Percentiles rank a stretch among this genome's conserved stretches.
These are phyloP conservation scores for Prunella strophiata DNA, from an alignment of 2,797 vertebrate genomes.

Conservation along the genomic window DNA sequence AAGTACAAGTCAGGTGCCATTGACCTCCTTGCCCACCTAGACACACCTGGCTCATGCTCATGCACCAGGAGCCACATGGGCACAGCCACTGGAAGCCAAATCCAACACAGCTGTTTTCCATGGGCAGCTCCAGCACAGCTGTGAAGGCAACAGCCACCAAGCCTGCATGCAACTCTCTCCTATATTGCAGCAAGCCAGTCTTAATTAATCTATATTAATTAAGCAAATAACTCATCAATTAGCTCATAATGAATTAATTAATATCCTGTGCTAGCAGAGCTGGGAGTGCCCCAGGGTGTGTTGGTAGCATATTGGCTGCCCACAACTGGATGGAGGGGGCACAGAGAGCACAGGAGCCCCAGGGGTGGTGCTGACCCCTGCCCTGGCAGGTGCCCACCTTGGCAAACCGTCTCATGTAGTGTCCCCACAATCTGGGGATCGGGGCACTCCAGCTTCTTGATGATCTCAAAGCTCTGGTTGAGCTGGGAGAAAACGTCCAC, in stretches of 20 bases:
- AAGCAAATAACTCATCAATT: neutral
- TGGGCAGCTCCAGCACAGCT: neutral
- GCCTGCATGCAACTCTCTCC: neutral
- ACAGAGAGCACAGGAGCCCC: neutral
- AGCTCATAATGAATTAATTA: neutral
- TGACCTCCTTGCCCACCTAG: neutral
- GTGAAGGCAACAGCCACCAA: neutral
- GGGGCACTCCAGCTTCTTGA: conserved; percentile 96
- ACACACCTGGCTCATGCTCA: neutral
- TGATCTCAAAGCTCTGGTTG: conserved; percentile 99
- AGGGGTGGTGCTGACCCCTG: neutral
- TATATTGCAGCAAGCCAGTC: neutral
- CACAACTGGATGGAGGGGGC: neutral
- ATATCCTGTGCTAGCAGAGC: neutral
- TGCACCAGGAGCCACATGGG: neutral
- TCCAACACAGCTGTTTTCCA: neutral
- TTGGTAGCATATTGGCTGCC: neutral
- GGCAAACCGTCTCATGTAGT: conserved; percentile 97
- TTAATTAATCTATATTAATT: neutral
- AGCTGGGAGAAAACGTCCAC: conserved; percentile 99
- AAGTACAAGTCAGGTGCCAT: neutral
- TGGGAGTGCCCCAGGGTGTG: neutral
- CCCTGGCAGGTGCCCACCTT: conserved; percentile 81
- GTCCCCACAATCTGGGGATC: conserved; percentile 97
- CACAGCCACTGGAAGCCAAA: neutral